Evolutionary conservation across 2,888 invertebrate genomes (phyloP), one percentile per base, ranked within the genome.

Genomic region (Sylvicola fuscatus): DNA sequence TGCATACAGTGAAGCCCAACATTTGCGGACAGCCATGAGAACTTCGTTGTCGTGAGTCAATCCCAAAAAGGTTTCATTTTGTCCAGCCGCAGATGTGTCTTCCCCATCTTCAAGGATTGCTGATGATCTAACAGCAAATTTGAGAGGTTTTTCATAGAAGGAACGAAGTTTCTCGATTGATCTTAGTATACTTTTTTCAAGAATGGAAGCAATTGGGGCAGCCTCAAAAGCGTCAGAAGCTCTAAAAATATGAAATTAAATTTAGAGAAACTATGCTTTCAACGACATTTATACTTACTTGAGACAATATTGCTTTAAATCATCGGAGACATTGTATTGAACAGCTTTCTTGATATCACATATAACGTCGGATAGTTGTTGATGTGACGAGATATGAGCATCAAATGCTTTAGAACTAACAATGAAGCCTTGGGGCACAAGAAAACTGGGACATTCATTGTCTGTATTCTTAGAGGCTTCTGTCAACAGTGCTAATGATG

Each of bases 1-100:
- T 0, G 77, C 65, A 49, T 72, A 86, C 43, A 82, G 68, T 1
- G 86, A 87, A 0, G 76, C 78, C 87, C 87, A 89, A 51, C 86
- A 87, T 38, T 66, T 64, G 33, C 66, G 58, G 2, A 86, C 60
- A 5, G 70, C 72, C 21, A 58, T 47, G 10, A 71, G 40, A 8
- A 79, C 57, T 37, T 68, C 63, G 1, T 54, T 56, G 29, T 59
- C 53, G 1, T 62, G 65, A 27, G 51, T 52, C 36, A 80, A 70
- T 1, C 82, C 80, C 3, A 87, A 60, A 40, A 73, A 68, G 0
- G 82, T 82, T 39, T 75, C 73, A 57, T 86, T 80, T 59, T 87
- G 86, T 1, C 86, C 86, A 1, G 86, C 86, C 3, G 80, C 75
- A 1, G 83, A 84, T 10, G 79, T 58, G 34, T 79, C 79, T 39